These are phyloP conservation scores for Anticlea derivata DNA, from an alignment of 2,888 invertebrate species.

Conservation along the genomic window DNA sequence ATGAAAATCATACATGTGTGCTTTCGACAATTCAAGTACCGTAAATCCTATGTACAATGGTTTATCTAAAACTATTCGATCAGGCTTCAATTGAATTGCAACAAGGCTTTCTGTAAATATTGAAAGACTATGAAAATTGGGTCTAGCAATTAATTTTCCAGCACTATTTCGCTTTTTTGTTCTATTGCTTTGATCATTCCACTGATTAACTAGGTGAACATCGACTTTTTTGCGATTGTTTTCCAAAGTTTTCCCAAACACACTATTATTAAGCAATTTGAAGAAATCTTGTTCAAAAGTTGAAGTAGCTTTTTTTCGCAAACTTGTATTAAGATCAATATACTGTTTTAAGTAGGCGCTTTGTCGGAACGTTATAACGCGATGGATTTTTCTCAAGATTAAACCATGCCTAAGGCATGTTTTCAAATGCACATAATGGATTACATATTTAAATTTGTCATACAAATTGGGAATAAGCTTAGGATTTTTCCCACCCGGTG, in stretches of 20 bases:
- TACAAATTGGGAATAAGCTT: conserved; percentile 3
- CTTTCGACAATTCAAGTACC: too few species aligned
- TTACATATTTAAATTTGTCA: too few species aligned
- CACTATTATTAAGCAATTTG: neutral
- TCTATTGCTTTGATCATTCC: neutral
- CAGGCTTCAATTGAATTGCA: too few species aligned
- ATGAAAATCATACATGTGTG: too few species aligned
- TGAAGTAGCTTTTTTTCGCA: neutral
- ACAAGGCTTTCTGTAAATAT: too few species aligned
- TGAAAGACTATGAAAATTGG: too few species aligned
- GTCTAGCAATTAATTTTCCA: neutral
- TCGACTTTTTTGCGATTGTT: neutral
- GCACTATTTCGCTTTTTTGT: neutral
- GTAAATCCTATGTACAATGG: too few species aligned
- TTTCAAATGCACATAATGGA: conserved; percentile 3
- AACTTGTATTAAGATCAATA: neutral
- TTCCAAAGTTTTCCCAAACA: neutral
- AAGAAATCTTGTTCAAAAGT: conserved; percentile 5
- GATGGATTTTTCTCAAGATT: neutral
- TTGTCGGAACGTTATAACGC: neutral
- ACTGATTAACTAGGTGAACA: neutral
- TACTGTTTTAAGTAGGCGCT: conserved; percentile 7
- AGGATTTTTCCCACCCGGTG: neutral
- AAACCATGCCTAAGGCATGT: neutral
- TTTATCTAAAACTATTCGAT: too few species aligned